A percentile compares a stretch with the other conserved stretches of the same genome.
Conservation (phyloP, 2,888 invertebrate genomes). For the Zygothrica quintamaculata region DNA sequence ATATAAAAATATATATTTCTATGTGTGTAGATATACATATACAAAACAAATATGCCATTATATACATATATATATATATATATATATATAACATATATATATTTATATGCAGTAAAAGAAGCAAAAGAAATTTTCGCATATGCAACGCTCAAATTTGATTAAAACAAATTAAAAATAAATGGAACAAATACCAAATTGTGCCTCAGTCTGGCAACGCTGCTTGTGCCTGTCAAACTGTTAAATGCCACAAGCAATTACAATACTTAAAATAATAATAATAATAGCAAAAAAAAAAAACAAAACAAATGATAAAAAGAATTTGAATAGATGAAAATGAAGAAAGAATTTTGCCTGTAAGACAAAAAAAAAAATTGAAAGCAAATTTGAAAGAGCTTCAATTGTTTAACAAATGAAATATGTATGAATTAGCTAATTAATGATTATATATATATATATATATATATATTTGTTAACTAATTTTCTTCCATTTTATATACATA, state of each 20-base stretch:
- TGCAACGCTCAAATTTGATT: slow-evolving; percentile 58
- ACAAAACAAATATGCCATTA: background rate
- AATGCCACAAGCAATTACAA: slow-evolving; percentile 4
- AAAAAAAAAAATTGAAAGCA: slow-evolving; percentile 21
- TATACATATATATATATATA: slow-evolving; percentile 1
- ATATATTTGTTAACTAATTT: slow-evolving; percentile 48
- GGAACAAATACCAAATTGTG: slow-evolving; percentile 53
- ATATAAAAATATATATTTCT: background rate
- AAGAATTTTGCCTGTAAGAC: too few relatives aligned
- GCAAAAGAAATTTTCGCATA: slow-evolving; percentile 18
- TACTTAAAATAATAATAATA: background rate
- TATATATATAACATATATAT: slow-evolving; percentile 6
- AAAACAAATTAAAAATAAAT: slow-evolving; percentile 6
- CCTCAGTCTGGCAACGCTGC: slow-evolving; percentile 35
- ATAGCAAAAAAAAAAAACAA: slow-evolving; percentile 1
- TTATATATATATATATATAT: slow-evolving; percentile 30
- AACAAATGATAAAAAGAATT: too few relatives aligned
- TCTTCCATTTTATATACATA: slow-evolving; percentile 16
- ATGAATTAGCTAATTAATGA: slow-evolving; percentile 67
- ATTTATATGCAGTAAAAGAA: slow-evolving; percentile 20
- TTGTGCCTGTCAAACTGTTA: slow-evolving; percentile 37
- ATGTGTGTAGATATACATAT: too few relatives aligned
- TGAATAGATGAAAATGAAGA: too few relatives aligned
- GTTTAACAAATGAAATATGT: slow-evolving; percentile 62
- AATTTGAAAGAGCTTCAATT: slow-evolving; percentile 58